These are phyloP conservation scores for Halichondria panicea DNA, from an alignment of 37 sponge, comb jelly and placozoan genomes.

Conservation along the genomic window DNA sequence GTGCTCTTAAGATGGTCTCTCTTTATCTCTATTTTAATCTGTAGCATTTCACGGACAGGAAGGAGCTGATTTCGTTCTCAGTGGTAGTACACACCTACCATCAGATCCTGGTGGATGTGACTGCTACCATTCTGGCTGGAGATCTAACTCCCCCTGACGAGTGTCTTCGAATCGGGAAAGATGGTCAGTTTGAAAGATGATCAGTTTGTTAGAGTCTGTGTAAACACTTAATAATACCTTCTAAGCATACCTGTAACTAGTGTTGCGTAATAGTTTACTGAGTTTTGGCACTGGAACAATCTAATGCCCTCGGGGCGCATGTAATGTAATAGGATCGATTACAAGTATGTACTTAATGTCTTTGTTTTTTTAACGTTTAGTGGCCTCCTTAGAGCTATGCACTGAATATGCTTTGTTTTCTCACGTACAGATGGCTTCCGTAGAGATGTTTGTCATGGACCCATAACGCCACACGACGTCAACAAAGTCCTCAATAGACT, in stretches of 20 bases:
- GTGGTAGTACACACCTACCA: conserved; percentile 40
- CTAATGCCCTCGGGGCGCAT: no score
- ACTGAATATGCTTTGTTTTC: neutral
- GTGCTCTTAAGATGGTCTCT: neutral
- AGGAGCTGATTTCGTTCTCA: conserved; percentile 39
- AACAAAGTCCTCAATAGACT: conserved; percentile 13
- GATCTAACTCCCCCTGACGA: neutral
- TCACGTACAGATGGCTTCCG: conserved; percentile 5
- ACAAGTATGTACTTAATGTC: neutral
- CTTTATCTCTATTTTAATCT: neutral
- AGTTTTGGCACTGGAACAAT: no score
- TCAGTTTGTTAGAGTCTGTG: no score
- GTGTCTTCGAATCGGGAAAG: neutral
- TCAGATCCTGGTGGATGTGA: conserved; percentile 54
- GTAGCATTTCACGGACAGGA: conserved; percentile 9
- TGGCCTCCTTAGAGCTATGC: neutral
- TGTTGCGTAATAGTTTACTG: neutral
- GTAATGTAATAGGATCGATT: no score
- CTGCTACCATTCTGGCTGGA: conserved; percentile 16
- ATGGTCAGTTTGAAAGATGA: neutral
- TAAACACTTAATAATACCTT: neutral
- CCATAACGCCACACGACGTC: conserved; percentile 23
- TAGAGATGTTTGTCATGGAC: conserved; percentile 41
- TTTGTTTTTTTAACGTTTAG: neutral
- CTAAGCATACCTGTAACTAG: neutral